Percentiles rank a stretch among this genome's conserved stretches.
Conservation (phyloP, 1,140 invertebrate genomes). For the Polypedilum pembai region DNA sequence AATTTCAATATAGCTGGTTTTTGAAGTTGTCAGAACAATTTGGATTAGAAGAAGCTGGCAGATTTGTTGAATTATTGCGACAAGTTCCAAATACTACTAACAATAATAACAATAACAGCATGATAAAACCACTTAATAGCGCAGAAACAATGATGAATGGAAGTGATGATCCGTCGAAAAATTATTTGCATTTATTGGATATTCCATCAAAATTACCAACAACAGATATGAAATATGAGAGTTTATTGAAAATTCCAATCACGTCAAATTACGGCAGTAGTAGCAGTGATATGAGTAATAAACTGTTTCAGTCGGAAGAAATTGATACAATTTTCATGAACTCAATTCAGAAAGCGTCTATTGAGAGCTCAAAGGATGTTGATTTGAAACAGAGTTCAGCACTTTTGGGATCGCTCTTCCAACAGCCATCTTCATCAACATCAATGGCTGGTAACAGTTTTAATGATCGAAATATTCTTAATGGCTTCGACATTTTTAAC, state of each 20-base stretch:
- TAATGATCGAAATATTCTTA: slow-evolving; percentile 8
- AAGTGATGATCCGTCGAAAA: slow-evolving; percentile 6
- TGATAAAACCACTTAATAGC: background rate
- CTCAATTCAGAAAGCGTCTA: background rate
- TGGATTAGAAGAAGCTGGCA: background rate
- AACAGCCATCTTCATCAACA: background rate
- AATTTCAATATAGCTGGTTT: slow-evolving; percentile 43
- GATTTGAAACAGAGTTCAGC: background rate
- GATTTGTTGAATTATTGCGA: background rate
- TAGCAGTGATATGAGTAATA: background rate
- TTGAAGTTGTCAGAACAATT: slow-evolving; percentile 37
- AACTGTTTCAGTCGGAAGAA: background rate
- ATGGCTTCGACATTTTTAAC: background rate
- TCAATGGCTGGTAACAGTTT: background rate
- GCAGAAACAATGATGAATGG: background rate
- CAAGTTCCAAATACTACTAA: background rate
- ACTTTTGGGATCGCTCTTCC: background rate
- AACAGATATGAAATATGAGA: background rate
- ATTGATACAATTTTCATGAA: slow-evolving; percentile 20
- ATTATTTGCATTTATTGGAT: slow-evolving; percentile 22
- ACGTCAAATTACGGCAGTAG: background rate
- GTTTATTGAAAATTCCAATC: slow-evolving; percentile 19
- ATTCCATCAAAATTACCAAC: background rate
- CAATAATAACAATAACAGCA: background rate
- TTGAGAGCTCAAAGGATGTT: background rate